These are phyloP conservation scores for Pterocles orientalis DNA, from an alignment of 2,113 vertebrate species.

Conservation along the genomic window DNA sequence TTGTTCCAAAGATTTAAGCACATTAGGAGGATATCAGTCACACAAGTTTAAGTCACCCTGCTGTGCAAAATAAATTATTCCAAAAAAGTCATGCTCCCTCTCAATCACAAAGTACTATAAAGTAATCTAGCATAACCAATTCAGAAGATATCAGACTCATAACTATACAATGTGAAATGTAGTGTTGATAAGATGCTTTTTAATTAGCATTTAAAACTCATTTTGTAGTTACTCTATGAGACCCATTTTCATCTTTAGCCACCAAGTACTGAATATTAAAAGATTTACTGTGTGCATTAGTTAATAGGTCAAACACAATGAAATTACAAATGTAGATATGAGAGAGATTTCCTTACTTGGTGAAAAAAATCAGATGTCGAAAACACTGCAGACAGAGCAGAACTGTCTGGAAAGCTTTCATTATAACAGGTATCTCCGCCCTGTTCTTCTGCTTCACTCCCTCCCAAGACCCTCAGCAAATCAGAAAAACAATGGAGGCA, in stretches of 20 bases:
- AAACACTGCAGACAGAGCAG: not conserved
- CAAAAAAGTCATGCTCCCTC: not conserved
- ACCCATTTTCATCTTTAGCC: constrained; percentile 4
- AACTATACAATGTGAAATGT: constrained; percentile 16
- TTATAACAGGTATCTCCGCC: not conserved
- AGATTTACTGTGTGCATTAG: not conserved
- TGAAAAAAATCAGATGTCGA: not conserved
- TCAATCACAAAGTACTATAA: not conserved
- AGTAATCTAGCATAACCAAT: not conserved
- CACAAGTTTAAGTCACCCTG: constrained; percentile 9
- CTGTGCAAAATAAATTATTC: constrained; percentile 23
- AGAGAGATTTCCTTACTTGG: not conserved
- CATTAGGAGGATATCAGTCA: constrained; percentile 20
- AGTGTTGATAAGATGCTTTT: constrained; percentile 21
- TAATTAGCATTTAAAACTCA: constrained; percentile 38
- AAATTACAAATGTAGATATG: not conserved
- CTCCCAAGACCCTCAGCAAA: not conserved
- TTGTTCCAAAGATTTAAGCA: not conserved
- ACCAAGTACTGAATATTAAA: not conserved
- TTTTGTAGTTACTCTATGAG: not conserved
- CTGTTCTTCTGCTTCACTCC: not conserved
- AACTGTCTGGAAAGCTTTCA: not conserved
- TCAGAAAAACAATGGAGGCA: not conserved
- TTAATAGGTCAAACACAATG: constrained; percentile 16
- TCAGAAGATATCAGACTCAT: constrained; percentile 22